Base-by-base conservation (phyloP, 2,113 vertebrate genomes). In the Noturus placidus region DNA sequence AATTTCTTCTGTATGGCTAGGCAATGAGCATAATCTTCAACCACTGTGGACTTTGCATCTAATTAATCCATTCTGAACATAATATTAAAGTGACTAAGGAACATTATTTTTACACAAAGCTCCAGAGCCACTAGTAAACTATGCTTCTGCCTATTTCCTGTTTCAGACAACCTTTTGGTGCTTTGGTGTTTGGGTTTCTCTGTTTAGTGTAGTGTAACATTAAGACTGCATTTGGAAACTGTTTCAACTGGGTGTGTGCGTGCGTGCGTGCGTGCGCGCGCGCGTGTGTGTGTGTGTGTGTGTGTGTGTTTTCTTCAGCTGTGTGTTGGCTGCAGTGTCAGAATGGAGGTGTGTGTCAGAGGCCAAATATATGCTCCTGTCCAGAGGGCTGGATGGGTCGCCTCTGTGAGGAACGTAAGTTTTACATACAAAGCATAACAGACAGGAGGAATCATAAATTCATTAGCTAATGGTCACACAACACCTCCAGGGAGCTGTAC, bases 321-420 rank as follows among this genome's bases (percentile, higher is more conserved):
- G 93, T 98, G 83, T 99, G 98, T 86, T 96, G 97, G 92, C 95
- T 98, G 90, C 97, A 96, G 0, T 99, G 98, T 93, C 97, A 99
- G 93, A 99, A 99, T 1, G 98, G 98, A 63, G 98, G 98, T 0
- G 4, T 96, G 90, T 99, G 98, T 85, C 97, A 97, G 91, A 95
- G 96, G 83, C 98, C 98, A 15, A 99, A 99, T 83, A 96, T 93
- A 27, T 99, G 98, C 86, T 96, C 97, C 0, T 99, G 98, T 84
- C 96, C 95, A 0, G 96, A 98, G 0, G 98, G 98, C 76, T 99
- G 98, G 98, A 99, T 98, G 97, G 98, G 98, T 13, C 96, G 96
- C 35, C 96, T 98, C 15, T 99, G 98, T 89, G 98, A 99, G 91
- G 97, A 99, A 87, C 97, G 98, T 99, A 92, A 87, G 98, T 98